A percentile compares a stretch with the other conserved stretches of the same genome.
These are phyloP conservation scores for Lepus oiostolus DNA, from an alignment of 2,797 vertebrate genomes.

Conservation along the genomic window DNA sequence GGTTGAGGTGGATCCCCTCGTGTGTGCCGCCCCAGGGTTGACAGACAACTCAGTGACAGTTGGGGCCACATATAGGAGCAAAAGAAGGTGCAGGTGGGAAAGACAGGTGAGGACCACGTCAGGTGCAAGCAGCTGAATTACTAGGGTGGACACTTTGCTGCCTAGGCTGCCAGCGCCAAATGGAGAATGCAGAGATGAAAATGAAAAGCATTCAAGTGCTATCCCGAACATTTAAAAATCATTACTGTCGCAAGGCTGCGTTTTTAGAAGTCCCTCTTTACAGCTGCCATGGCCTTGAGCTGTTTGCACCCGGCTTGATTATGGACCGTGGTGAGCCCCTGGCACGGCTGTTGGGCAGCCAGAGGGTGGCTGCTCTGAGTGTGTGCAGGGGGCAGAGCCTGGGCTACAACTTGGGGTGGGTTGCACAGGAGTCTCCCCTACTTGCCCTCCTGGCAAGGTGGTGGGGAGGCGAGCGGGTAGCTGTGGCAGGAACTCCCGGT, in stretches of 20 bases:
- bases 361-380: not conserved
- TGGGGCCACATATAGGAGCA: not conserved
- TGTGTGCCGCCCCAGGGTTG: not conserved
- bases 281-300: too few species aligned
- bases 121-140: fast-evolving
- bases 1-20: not conserved
- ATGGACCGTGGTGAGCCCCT: not conserved
- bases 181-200: not conserved
- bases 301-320: not conserved
- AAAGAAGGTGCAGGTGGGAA: not conserved
- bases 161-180: not conserved
- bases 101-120: not conserved
- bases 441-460: fast-evolving
- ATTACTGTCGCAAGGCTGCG: not conserved
- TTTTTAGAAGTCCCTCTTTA: not conserved
- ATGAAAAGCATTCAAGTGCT: not conserved
- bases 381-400: not conserved
- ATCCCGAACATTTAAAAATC: not conserved
- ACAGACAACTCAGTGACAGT: not conserved
- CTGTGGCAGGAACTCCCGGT: not conserved
- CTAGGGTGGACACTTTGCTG: not conserved
- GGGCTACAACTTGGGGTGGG: not conserved
- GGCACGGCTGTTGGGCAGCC: not conserved
- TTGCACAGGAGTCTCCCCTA: not conserved
- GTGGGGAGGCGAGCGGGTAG: too few species aligned